Conservation (phyloP, 1,140 invertebrate genomes). For the Nephotettix cincticeps region DNA sequence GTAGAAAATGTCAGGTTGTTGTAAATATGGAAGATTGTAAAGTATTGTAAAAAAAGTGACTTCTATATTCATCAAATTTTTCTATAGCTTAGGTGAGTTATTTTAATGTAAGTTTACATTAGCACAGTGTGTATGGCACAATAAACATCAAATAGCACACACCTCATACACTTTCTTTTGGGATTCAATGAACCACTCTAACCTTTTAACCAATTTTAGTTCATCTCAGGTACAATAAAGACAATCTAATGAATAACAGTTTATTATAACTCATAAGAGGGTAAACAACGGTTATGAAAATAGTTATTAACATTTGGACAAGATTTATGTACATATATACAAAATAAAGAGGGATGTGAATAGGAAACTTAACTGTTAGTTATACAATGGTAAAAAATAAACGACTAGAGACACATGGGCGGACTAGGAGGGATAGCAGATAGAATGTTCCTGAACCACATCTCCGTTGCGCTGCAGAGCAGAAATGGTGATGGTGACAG, state of each 20-base stretch:
- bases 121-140: too few relatives aligned
- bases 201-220: too few relatives aligned
- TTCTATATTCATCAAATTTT: too few relatives aligned
- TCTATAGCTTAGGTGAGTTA: too few relatives aligned
- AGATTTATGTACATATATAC: conserved; percentile 9
- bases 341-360: neutral
- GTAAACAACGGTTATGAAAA: conserved; percentile 20
- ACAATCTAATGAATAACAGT: neutral
- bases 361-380: conserved; percentile 11
- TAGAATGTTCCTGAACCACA: neutral
- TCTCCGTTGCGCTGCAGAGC: neutral
- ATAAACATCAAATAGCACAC: too few relatives aligned
- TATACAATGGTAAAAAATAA: conserved; percentile 11
- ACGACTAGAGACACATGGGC: conserved; percentile 18
- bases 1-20: too few relatives aligned
- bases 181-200: too few relatives aligned
- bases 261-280: conserved; percentile 12
- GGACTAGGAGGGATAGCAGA: conserved; percentile 13
- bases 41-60: too few relatives aligned
- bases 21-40: too few relatives aligned
- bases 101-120: too few relatives aligned
- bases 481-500: neutral
- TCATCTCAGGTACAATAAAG: neutral
- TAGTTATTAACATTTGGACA: conserved; percentile 10
- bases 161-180: too few relatives aligned